Percentiles rank a stretch among this genome's conserved stretches.
Conservation (phyloP, 2,797 vertebrate genomes). For the Heteromormyrus szaboi region DNA sequence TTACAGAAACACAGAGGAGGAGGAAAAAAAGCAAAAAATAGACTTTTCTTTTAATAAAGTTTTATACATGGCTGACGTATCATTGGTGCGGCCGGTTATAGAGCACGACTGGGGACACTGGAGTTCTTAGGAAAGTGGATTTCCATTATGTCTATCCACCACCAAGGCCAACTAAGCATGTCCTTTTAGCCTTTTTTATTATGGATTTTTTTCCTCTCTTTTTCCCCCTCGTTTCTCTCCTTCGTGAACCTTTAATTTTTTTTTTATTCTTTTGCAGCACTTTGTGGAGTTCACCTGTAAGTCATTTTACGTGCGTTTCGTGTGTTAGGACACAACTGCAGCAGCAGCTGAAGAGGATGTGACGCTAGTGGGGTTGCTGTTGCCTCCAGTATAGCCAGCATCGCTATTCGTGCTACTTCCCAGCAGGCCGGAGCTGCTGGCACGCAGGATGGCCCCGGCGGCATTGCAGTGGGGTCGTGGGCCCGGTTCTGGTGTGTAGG, state of each 20-base stretch:
- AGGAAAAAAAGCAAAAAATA: constrained; percentile 59
- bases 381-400: constrained; percentile 69
- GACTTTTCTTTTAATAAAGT: constrained; percentile 58
- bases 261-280: constrained; percentile 65
- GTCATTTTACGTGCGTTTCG: constrained; percentile 38
- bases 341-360: constrained; percentile 71
- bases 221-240: constrained; percentile 11
- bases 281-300: constrained; percentile 68
- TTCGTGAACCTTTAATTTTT: constrained; percentile 44
- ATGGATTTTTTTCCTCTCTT: constrained; percentile 25
- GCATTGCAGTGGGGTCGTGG: constrained; percentile 95
- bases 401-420: constrained; percentile 64
- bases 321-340: constrained; percentile 93
- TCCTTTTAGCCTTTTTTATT: constrained; percentile 64
- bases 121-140: constrained; percentile 51
- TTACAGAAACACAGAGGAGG: constrained; percentile 49
- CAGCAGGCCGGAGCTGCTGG: constrained; percentile 76
- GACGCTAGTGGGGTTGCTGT: constrained; percentile 76
- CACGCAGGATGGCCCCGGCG: constrained; percentile 89
- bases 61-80: constrained; percentile 55
- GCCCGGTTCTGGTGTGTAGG: constrained; percentile 96
- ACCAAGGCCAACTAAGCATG: constrained; percentile 54
- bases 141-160: constrained; percentile 44
- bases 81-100: constrained; percentile 52
- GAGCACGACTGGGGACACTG: constrained; percentile 66